Percentiles rank a stretch among this genome's conserved stretches.
Evolutionary conservation across 1,140 invertebrate species (phyloP).

Genomic region (Megalopta genalis): DNA sequence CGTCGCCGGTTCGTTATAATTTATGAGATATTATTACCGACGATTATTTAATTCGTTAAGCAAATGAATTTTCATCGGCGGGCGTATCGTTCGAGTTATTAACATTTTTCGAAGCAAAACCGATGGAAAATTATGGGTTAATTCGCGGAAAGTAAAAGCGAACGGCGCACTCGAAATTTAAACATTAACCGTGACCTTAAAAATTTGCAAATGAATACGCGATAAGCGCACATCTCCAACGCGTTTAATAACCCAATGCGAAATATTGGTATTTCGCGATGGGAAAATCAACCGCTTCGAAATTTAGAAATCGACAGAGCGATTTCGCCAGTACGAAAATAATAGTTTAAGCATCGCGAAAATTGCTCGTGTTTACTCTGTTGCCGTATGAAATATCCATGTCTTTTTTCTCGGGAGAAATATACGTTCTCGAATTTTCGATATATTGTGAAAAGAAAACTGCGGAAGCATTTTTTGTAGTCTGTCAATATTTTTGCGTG

Average conservation of each 20-base stretch:
- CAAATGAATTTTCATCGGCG: constrained; percentile 25
- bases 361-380: background rate
- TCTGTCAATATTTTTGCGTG: background rate
- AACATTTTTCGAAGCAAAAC: constrained; percentile 38
- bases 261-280: background rate
- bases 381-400: background rate
- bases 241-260: background rate
- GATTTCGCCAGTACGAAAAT: background rate
- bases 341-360: background rate
- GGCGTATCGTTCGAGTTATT: constrained; percentile 16
- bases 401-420: no score
- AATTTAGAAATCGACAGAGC: background rate
- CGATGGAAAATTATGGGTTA: constrained; percentile 24
- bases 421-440: no score
- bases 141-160: constrained; percentile 35
- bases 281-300: background rate
- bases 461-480: background rate
- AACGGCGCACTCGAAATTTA: background rate
- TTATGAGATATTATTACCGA: constrained; percentile 18
- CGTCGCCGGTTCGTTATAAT: constrained; percentile 18
- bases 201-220: constrained; percentile 34
- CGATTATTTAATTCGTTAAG: constrained; percentile 31
- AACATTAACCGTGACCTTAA: constrained; percentile 40
- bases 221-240: background rate
- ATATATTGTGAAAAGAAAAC: background rate